Base-by-base conservation (phyloP, 2,888 invertebrate genomes). In the Himalopsyche anomala region DNA sequence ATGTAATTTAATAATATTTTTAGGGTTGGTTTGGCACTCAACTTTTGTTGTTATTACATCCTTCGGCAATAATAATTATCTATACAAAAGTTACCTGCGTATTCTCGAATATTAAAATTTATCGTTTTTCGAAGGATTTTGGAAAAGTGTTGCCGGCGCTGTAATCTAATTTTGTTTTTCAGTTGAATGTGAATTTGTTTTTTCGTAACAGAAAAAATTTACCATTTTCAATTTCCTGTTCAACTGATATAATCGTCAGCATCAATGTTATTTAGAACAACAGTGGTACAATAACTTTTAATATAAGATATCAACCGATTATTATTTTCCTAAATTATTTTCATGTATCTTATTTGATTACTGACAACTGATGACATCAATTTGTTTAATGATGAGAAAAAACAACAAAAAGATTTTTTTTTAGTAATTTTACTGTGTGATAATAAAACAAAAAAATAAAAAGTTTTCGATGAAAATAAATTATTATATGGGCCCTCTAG, bases 151-250 rank as follows among this genome's bases (percentile, higher is more conserved):
- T 62, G 19, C 11, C 62, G 15, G 19, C 5, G 62, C 8, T 28
- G 62, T 62, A 62, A 62, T 62, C 62, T 62, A 19, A 62, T 62
- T 62, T 62, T 62, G 62, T 62, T 19, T 62, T 19, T 11, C 62
- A 62, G 62, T 62, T 62, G 62, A 28, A 62, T 62, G 62, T 62
- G 62, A 62, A 62, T 62, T 62, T 62, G 19, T 19, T 62, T 62
- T 62, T 62, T 62, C 62, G 9, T 62, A 19, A n/a, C 8, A 28
- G 62, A 28, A 28, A 62, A 62, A 62, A 19, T 56, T 17, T 62
- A 19, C 19, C 19, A 62, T 62, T 62, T 62, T 62, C 62, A 62
- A 62, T 62, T 62, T 62, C 62, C 62, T 62, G 62, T 62, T 62
- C 19, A n/a, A 62, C 28, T 28, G 62, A 62, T 62, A 62, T 19